Conservation (phyloP, 2,797 vertebrate genomes). For the Ctenosaura bakeri region DNA sequence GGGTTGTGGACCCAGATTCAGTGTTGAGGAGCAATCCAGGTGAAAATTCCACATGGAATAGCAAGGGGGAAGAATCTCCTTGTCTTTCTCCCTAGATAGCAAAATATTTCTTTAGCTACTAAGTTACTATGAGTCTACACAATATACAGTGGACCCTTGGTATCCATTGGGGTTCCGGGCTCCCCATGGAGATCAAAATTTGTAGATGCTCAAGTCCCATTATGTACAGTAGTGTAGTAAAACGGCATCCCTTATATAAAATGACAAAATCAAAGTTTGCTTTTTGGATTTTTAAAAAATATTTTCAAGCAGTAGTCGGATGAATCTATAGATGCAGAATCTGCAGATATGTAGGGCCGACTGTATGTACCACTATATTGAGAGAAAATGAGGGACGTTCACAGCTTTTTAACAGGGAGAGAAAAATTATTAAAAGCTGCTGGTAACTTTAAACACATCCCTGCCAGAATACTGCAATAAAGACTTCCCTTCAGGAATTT, state of each 20-base stretch:
- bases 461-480: background rate
- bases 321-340: no score
- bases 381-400: background rate
- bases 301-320: no score
- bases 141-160: background rate
- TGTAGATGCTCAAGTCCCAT: no score
- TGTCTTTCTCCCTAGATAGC: background rate
- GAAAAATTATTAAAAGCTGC: background rate
- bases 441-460: background rate
- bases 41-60: background rate
- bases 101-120: no score
- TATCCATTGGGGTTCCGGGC: no score
- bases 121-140: background rate
- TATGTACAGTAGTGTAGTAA: no score
- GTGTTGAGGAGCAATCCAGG: background rate
- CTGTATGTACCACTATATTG: background rate
- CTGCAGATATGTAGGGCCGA: no score
- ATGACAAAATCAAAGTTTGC: no score
- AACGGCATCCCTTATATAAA: no score
- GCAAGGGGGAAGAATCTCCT: background rate
- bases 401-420: background rate
- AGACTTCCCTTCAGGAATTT: background rate
- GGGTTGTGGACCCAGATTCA: background rate
- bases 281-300: no score
- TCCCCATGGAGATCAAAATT: no score